Evolutionary conservation across 92 coral and sea anemone species (phyloP).

Genomic region (Siderastrea radians): DNA sequence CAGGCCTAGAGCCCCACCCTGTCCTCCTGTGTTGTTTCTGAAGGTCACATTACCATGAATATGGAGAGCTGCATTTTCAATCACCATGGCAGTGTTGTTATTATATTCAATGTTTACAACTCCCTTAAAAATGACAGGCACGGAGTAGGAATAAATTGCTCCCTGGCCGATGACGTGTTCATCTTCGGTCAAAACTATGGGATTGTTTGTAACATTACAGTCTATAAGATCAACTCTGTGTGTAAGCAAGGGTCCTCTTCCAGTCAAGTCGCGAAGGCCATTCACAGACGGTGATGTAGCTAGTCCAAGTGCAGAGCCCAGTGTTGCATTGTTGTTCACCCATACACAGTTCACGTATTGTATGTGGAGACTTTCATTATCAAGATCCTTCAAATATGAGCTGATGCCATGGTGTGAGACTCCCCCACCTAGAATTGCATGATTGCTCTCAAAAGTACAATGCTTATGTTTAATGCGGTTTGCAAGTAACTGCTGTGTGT

Average conservation of each 20-base stretch:
- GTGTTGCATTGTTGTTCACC: conserved; percentile 79
- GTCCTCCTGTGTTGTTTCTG: conserved; percentile 77
- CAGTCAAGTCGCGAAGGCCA: conserved; percentile 34
- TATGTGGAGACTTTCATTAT: neutral
- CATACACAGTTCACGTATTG: conserved; percentile 67
- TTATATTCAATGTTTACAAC: conserved; percentile 55
- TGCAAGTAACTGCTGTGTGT: conserved; percentile 11
- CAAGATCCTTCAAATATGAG: neutral
- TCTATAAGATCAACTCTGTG: conserved; percentile 59
- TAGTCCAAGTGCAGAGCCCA: conserved; percentile 91
- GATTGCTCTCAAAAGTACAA: conserved; percentile 66
- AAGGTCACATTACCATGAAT: conserved; percentile 69
- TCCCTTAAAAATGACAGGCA: conserved; percentile 75
- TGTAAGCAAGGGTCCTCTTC: conserved; percentile 49
- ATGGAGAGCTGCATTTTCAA: conserved; percentile 77
- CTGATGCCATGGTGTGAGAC: conserved; percentile 77
- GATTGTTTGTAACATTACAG: conserved; percentile 78
- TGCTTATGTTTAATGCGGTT: conserved; percentile 56
- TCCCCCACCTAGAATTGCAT: conserved; percentile 84
- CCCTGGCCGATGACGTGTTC: conserved; percentile 83
- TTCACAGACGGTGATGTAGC: conserved; percentile 38
- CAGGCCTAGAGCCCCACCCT: conserved; percentile 93
- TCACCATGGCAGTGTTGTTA: conserved; percentile 86
- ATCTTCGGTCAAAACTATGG: conserved; percentile 68
- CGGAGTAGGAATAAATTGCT: conserved; percentile 80